Percentiles rank a stretch among this genome's conserved stretches.
These are phyloP conservation scores for Actenoides hombroni DNA, from an alignment of 2,113 vertebrate species.

Conservation along the genomic window DNA sequence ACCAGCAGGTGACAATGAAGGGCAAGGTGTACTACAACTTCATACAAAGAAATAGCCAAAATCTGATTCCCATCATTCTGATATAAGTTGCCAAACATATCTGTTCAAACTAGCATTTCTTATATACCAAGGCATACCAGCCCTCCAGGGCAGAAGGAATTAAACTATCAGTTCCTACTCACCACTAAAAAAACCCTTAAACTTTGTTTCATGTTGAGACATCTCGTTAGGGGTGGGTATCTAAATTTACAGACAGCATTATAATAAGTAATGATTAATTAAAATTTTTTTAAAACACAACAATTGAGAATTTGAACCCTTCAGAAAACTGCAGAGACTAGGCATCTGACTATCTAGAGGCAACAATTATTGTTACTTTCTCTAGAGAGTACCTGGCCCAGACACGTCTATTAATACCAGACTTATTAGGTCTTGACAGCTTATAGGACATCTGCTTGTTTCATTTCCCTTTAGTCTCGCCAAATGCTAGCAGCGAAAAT, in stretches of 20 bases:
- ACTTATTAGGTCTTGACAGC: constrained; percentile 72
- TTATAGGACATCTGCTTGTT: constrained; percentile 57
- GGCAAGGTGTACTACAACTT: neutral
- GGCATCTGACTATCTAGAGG: constrained; percentile 46
- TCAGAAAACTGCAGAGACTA: constrained; percentile 31
- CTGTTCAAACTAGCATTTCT: constrained; percentile 14
- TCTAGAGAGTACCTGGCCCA: constrained; percentile 66
- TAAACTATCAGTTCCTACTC: constrained; percentile 7
- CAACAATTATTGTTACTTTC: constrained; percentile 66
- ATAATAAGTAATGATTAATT: constrained; percentile 21
- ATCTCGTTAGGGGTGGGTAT: neutral
- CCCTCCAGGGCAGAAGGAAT: constrained; percentile 3
- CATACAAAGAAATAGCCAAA: neutral
- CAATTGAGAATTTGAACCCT: constrained; percentile 31
- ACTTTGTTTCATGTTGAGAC: constrained; percentile 9
- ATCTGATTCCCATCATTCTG: neutral
- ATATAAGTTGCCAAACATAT: neutral
- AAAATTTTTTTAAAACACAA: neutral
- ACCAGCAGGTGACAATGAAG: neutral
- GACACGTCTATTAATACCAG: constrained; percentile 72
- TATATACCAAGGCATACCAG: neutral
- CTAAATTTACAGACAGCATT: neutral
- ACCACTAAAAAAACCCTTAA: neutral
- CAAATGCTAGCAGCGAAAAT: constrained; percentile 56
- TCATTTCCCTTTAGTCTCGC: constrained; percentile 46